These are phyloP conservation scores for Enhydra lutris DNA, from an alignment of 2,113 vertebrate genomes.

Conservation along the genomic window DNA sequence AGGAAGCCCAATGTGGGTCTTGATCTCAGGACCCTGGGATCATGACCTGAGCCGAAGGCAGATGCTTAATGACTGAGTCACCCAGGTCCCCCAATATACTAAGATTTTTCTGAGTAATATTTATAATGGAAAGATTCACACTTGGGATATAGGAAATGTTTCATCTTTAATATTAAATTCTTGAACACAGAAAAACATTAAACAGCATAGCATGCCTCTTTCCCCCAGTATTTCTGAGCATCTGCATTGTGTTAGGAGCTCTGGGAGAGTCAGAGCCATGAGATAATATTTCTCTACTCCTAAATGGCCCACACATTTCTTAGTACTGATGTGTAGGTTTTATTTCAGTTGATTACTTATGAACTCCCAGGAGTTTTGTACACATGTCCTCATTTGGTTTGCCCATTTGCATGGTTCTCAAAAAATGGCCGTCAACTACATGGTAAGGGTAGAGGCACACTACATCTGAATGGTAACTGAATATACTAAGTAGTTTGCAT, in stretches of 20 bases:
- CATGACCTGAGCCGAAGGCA: no score
- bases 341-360: conserved; percentile 9
- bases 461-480: neutral
- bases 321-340: neutral
- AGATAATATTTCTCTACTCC: neutral
- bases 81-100: no score
- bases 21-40: no score
- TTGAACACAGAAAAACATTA: neutral
- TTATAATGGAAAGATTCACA: neutral
- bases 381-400: neutral
- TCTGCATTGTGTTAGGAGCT: neutral
- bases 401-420: conserved; percentile 11
- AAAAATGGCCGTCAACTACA: neutral
- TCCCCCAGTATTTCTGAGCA: neutral
- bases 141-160: neutral
- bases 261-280: neutral
- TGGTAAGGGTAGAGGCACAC: neutral
- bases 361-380: conserved; percentile 11
- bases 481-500: neutral
- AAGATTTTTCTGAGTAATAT: conserved; percentile 8
- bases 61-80: no score
- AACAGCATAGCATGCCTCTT: neutral
- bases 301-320: neutral
- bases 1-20: no score
- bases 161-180: conserved; percentile 21